Evolutionary conservation across 1,140 invertebrate species (phyloP), one percentile per base, ranked within the genome.

Genomic region (Zaprionus nigranus): DNA sequence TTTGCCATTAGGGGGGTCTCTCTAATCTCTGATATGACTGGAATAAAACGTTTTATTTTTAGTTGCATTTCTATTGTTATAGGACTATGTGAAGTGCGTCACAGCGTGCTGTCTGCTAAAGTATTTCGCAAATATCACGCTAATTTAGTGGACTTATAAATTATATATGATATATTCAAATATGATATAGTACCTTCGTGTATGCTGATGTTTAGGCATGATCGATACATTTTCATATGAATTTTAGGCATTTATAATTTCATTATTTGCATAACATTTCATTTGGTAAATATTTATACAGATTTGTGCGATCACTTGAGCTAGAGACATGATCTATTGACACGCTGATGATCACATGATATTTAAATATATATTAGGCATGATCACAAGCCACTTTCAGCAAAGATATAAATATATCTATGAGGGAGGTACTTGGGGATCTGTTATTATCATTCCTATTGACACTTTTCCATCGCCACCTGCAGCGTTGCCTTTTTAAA

Each of bases 331-430:
- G 40, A 46, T 46, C n/a, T 17, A 46, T 46, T 46, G n/a, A 15
- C 5, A 3, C 36, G 5, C 7, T 46, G 40, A 9, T 46, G 46
- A 20, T 51, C 46, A 51, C 46, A 51, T 51, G 46, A 24, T 51
- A 24, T 49, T 49, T 49, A 20, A 49, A 49, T 49, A 49, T 17
- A 49, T 49, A 38, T 64, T 56, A 36, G 51, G 20, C 34, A 56
- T 65, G 63, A 65, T 30, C 63, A 65, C 63, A 65, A 40, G 38
- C n/a, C n/a, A n/a, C n/a, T n/a, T n/a, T n/a, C n/a, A n/a, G n/a
- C n/a, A n/a, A n/a, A n/a, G n/a, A n/a, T n/a, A n/a, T n/a, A 51
- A 24, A 51, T 51, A 46, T 17, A 17, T 34, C 9, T 3, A 1
- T 2, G 5, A 11, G 3, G 40, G n/a, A 2, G 40, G 6, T n/a